A percentile compares a stretch with the other conserved stretches of the same genome.
Conservation (phyloP, 2,113 vertebrate genomes). For the Parotia lawesii region DNA sequence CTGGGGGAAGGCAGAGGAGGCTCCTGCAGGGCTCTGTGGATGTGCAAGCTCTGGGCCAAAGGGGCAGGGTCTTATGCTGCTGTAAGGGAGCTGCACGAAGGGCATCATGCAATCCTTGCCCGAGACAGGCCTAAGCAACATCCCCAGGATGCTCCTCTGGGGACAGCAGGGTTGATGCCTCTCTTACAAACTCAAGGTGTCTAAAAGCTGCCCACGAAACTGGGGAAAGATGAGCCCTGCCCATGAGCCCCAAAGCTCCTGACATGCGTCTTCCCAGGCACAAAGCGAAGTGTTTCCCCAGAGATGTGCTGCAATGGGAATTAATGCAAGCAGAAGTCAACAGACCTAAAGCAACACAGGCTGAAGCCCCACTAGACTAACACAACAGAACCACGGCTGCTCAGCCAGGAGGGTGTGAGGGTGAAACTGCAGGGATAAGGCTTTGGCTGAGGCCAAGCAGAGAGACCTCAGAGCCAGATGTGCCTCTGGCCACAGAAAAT, state of each 20-base stretch:
- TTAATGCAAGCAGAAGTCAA: not conserved
- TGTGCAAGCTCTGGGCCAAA: not conserved
- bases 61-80: not conserved
- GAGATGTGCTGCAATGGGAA: not conserved
- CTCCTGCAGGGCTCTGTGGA: not conserved
- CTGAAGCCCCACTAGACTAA: fast-evolving
- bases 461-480: not conserved
- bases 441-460: not conserved
- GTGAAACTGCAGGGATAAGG: not conserved
- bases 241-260: not conserved
- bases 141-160: not conserved
- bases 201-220: not conserved
- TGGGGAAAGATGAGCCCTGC: not conserved
- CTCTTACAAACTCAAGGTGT: not conserved
- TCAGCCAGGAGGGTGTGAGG: not conserved
- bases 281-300: not conserved
- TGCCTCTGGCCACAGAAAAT: not conserved
- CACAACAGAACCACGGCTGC: not conserved
- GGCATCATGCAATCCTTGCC: too few relatives aligned
- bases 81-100: not conserved
- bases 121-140: not conserved
- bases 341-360: not conserved
- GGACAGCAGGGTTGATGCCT: not conserved
- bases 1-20: not conserved
- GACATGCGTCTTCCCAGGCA: not conserved